Conservation (phyloP, 1,140 invertebrate genomes). For the Octopus sinensis region DNA sequence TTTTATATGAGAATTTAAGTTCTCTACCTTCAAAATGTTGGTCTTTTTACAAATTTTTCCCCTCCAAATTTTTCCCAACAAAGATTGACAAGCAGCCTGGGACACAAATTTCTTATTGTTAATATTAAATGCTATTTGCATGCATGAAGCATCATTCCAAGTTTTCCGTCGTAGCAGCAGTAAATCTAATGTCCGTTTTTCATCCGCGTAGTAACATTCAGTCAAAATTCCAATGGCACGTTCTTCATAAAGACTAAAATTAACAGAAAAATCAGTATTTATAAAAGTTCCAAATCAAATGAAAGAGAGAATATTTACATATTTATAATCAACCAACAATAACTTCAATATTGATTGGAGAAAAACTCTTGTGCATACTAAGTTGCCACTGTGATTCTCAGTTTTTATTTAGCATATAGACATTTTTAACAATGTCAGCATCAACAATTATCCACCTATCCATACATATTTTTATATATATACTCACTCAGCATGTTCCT, state of each 20-base stretch:
- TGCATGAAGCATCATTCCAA: constrained; percentile 50
- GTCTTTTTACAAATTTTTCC: no score
- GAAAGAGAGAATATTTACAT: not conserved
- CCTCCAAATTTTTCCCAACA: no score
- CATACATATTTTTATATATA: no score
- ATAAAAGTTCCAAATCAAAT: not conserved
- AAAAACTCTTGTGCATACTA: no score
- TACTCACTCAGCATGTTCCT: no score
- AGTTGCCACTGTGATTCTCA: no score
- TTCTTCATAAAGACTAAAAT: constrained; percentile 47
- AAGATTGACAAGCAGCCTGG: no score
- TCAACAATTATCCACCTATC: no score
- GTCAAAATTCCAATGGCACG: constrained; percentile 51
- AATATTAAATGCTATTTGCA: constrained; percentile 49
- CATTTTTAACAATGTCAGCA: no score
- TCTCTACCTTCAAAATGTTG: no score
- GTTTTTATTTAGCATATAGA: no score
- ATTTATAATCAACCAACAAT: not conserved
- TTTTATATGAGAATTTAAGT: no score
- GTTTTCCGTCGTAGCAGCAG: constrained; percentile 43
- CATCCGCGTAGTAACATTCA: constrained; percentile 51
- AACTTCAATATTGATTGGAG: not conserved
- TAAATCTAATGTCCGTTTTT: constrained; percentile 46
- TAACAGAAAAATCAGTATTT: constrained; percentile 2
- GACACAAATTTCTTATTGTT: constrained; percentile 42